phyloP scores from a whole-genome alignment of 2,888 invertebrate species.

The Falcaria lacertinaria region DNA sequence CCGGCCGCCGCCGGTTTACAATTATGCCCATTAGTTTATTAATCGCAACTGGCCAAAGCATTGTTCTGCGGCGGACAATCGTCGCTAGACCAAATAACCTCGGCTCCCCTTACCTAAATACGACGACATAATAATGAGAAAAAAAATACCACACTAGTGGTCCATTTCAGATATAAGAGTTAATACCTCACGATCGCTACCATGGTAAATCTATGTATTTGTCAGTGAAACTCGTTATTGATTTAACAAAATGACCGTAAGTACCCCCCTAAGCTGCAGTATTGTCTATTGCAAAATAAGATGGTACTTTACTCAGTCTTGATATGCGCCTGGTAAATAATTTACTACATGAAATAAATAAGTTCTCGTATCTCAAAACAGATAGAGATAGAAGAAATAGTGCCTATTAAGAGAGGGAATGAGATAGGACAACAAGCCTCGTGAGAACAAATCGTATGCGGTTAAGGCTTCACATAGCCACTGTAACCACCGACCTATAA shows the following conservation, averaged over 20 bases:
- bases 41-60: conserved; percentile 58
- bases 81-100: conserved; percentile 73
- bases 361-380: conserved; percentile 34
- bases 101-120: conserved; percentile 56
- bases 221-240: not conserved
- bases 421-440: conserved; percentile 51
- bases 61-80: conserved; percentile 70
- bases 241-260: too few species aligned
- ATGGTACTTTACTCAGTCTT: too few species aligned
- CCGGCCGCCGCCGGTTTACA: conserved; percentile 43
- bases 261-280: too few species aligned
- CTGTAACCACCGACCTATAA: conserved; percentile 43
- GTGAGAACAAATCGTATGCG: conserved; percentile 62
- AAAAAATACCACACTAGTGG: conserved; percentile 46
- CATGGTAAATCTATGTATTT: not conserved
- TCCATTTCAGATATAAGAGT: conserved; percentile 33
- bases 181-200: not conserved
- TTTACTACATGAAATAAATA: conserved; percentile 39
- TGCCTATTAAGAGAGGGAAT: conserved; percentile 33
- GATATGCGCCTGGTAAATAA: conserved; percentile 32
- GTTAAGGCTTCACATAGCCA: conserved; percentile 47
- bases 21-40: conserved; percentile 72
- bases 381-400: conserved; percentile 34
- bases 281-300: too few species aligned
- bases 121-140: conserved; percentile 41